Evolutionary conservation across 2,797 vertebrate species (phyloP).

Genomic region (Acrossocheilus fasciatus): DNA sequence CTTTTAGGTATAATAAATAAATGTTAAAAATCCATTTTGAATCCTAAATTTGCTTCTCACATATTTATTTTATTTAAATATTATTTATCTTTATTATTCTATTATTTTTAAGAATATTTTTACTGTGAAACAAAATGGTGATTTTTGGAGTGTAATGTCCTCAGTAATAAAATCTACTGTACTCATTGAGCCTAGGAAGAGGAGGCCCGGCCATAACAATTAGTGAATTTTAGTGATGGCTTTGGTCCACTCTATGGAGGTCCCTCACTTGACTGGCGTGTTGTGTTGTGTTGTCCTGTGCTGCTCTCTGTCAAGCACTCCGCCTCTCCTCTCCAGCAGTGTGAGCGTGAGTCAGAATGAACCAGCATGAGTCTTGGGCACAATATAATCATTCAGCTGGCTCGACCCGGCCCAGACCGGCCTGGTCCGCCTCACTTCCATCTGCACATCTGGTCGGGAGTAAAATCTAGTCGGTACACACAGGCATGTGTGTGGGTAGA

Average conservation of each 20-base stretch:
- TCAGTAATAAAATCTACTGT: not conserved
- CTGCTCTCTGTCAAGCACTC: conserved; percentile 1
- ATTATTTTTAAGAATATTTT: not conserved
- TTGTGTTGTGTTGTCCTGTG: not conserved
- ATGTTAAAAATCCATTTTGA: not conserved
- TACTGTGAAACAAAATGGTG: not conserved
- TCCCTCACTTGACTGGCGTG: not conserved
- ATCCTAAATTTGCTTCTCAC: not conserved
- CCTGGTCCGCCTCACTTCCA: conserved; percentile 69
- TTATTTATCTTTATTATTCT: not conserved
- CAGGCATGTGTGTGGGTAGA: conserved; percentile 77
- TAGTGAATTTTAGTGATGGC: not conserved
- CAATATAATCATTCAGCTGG: conserved; percentile 40
- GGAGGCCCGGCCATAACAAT: not conserved
- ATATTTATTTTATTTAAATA: not conserved
- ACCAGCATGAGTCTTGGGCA: conserved; percentile 13
- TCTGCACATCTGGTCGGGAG: conserved; percentile 79
- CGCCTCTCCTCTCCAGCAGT: not conserved
- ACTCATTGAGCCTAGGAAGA: not conserved
- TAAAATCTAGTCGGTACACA: conserved; percentile 58
- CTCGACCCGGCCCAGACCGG: not conserved
- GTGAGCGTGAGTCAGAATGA: conserved; percentile 25
- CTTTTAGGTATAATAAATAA: not conserved
- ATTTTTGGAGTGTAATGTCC: not conserved
- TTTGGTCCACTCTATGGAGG: not conserved